Evolutionary conservation across 2,888 invertebrate genomes (phyloP).

Genomic region (Diabrotica balteata): DNA sequence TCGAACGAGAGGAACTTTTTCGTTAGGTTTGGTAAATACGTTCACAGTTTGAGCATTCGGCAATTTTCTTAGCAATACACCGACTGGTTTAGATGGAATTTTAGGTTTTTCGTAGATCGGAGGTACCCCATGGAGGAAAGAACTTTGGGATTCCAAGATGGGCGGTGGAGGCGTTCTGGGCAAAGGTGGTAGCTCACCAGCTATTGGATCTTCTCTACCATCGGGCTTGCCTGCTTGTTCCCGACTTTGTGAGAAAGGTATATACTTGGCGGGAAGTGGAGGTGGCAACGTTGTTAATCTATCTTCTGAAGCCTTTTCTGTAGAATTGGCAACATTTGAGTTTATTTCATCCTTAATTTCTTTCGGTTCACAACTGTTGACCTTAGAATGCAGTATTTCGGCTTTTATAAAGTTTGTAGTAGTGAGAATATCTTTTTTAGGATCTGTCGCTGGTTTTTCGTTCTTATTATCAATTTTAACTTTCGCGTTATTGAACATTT

Average conservation of each 20-base stretch:
- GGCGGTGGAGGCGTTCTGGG: constrained; percentile 76
- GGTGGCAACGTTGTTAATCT: constrained; percentile 33
- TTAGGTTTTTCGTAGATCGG: constrained; percentile 67
- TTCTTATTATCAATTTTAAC: constrained; percentile 39
- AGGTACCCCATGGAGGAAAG: constrained; percentile 70
- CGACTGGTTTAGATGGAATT: constrained; percentile 74
- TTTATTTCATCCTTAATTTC: constrained; percentile 38
- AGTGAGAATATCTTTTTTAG: constrained; percentile 30
- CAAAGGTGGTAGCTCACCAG: constrained; percentile 72
- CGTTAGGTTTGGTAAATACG: constrained; percentile 30
- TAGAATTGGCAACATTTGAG: constrained; percentile 34
- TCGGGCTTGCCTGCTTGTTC: constrained; percentile 86
- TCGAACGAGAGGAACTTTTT: constrained; percentile 62
- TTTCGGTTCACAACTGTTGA: constrained; percentile 28
- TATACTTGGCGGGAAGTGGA: constrained; percentile 36
- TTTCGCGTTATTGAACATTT: constrained; percentile 38
- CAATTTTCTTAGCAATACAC: constrained; percentile 52
- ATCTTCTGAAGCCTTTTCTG: constrained; percentile 33
- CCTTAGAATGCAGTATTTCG: constrained; percentile 35
- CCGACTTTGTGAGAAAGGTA: constrained; percentile 64
- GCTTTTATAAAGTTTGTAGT: constrained; percentile 41
- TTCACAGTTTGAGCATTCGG: constrained; percentile 19
- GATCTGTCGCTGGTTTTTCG: constrained; percentile 26
- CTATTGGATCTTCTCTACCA: constrained; percentile 84
- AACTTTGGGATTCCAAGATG: constrained; percentile 64